Conservation (phyloP, 2,797 vertebrate genomes). For the Molossus molossus region DNA sequence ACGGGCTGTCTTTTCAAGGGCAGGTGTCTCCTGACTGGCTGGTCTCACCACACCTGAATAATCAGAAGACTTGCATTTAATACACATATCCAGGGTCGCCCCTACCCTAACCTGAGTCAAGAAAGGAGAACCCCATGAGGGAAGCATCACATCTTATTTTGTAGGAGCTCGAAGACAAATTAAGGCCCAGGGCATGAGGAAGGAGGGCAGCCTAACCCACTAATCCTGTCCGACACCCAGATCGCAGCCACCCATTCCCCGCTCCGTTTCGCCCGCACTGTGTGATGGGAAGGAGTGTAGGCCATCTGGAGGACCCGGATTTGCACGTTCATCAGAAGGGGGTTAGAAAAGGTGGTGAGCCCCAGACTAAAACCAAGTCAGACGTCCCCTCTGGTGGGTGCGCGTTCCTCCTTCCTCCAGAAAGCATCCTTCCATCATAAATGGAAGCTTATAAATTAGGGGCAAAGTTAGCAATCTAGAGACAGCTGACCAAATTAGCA, state of each 20-base stretch:
- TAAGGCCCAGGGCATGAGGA: background rate
- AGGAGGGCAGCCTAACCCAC: background rate
- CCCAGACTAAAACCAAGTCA: background rate
- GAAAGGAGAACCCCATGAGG: background rate
- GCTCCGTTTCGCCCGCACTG: background rate
- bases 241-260: background rate
- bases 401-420: background rate
- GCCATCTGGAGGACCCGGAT: background rate
- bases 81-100: background rate
- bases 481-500: constrained; percentile 81
- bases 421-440: background rate
- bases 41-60: background rate
- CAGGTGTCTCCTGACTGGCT: background rate
- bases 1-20: background rate
- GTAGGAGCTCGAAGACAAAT: background rate
- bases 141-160: background rate
- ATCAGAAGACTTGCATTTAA: background rate
- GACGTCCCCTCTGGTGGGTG: too few relatives aligned
- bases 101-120: background rate
- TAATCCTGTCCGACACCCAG: background rate
- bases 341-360: background rate
- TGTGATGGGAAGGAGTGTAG: background rate
- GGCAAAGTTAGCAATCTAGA: constrained; percentile 56
- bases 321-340: background rate
- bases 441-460: background rate